phyloP scores from a whole-genome alignment of 2,113 vertebrate species.

The Andinoacara biseriatus region DNA sequence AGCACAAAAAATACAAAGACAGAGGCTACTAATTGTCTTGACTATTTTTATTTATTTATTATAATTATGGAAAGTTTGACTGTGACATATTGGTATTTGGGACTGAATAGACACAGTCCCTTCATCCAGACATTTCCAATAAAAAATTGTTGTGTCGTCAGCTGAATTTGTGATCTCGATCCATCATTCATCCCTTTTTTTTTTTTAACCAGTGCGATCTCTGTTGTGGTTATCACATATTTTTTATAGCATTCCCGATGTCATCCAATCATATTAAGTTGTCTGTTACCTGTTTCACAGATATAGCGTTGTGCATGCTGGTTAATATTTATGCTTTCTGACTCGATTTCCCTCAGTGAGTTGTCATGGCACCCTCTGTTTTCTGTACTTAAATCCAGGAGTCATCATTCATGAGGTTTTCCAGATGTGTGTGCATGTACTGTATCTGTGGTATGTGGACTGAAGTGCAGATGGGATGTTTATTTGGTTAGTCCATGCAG shows the following conservation, averaged over 20 bases:
- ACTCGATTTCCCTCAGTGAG: neutral
- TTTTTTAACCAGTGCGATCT: neutral
- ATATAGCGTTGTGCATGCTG: neutral
- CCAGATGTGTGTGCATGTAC: neutral
- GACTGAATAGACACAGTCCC: neutral
- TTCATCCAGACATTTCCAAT: neutral
- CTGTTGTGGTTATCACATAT: neutral
- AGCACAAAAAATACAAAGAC: slow-evolving; percentile 26
- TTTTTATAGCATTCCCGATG: neutral
- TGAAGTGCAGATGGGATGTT: neutral
- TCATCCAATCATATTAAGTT: neutral
- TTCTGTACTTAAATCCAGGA: neutral
- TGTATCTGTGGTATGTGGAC: neutral
- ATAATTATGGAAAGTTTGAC: slow-evolving; percentile 46
- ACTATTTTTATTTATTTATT: slow-evolving; percentile 6
- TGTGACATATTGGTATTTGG: slow-evolving; percentile 6
- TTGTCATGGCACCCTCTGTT: neutral
- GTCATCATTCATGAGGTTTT: slow-evolving; percentile 3
- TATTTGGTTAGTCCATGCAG: slow-evolving; percentile 28
- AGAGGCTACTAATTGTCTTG: slow-evolving; percentile 28
- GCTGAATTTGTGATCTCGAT: neutral
- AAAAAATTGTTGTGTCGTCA: neutral
- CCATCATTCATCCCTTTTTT: neutral
- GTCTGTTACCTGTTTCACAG: neutral
- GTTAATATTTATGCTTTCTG: neutral